A percentile compares a stretch with the other conserved stretches of the same genome.
phyloP scores from a whole-genome alignment of 2,888 invertebrate species.

The Perithous albicinctus region DNA sequence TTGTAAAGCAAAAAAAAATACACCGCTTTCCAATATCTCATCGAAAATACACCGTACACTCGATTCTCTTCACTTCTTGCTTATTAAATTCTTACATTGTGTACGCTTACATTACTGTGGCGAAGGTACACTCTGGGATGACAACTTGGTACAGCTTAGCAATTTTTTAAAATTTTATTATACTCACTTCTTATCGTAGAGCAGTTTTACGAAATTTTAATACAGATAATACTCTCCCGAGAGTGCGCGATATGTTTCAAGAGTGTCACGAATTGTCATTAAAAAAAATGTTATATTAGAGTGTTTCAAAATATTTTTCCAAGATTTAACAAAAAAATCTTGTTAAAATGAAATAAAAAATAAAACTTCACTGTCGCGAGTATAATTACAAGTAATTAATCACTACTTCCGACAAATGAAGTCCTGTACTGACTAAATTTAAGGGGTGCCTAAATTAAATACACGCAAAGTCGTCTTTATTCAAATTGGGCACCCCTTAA shows the following conservation, averaged over 20 bases:
- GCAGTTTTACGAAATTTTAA: conserved; percentile 18
- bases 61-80: conserved; percentile 2
- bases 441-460: no score
- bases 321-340: no score
- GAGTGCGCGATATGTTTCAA: conserved; percentile 43
- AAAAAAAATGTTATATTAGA: no score
- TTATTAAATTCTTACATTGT: conserved; percentile 21
- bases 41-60: conserved; percentile 37
- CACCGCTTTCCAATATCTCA: conserved; percentile 46
- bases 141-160: conserved; percentile 12
- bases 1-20: conserved; percentile 26
- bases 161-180: not conserved
- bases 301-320: no score
- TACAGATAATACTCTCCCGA: conserved; percentile 7
- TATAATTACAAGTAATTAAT: no score
- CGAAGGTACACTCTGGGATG: conserved; percentile 6
- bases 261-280: conserved; percentile 19
- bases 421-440: no score
- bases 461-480: no score
- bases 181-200: conserved; percentile 18
- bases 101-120: not conserved
- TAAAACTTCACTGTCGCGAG: no score
- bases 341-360: no score
- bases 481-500: no score
- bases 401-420: no score